Base-by-base conservation (phyloP, 2,797 vertebrate species). In the Chelon auratus region DNA sequence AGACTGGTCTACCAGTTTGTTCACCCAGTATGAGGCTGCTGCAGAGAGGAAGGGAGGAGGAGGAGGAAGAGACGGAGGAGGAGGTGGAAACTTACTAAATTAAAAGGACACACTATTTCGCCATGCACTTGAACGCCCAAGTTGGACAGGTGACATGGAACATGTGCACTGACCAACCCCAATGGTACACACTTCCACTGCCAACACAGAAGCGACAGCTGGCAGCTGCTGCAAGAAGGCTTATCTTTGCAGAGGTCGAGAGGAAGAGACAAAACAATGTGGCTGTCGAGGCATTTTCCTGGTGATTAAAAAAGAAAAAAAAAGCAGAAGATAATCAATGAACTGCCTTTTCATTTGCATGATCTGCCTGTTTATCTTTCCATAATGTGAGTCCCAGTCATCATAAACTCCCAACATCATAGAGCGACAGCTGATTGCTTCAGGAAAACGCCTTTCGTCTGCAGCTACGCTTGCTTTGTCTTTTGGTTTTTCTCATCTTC, bases 1-100 rank as follows among this genome's bases (percentile, higher is more conserved):
- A 96, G 98, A 89, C 96, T 99, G 17, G 98, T 99, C 74, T 99
- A 99, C 90, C 98, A 99, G 93, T 99, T 99, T 0, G 97, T 99
- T 9, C 97, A 99, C 88, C 97, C 97, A 0, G 91, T 99, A 68
- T 99, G 95, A 97, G 67, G 22, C 48, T 2, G 52, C 24, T 20
- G 30, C 54, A 9, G 7, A 14, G 3, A 30, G 68, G 37, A 20
- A 67, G 47, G 52, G 26, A 58, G 10, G 13, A 42, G 45, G 51
- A 8, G 22, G 26, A 59, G 11, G 15, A 39, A 40, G 45, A 36
- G 51, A 20, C 17, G 47, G 17, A 33, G 8, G 26, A 59, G 11
- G 15, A 36, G 43, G 45, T 30, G 51, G 55, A 75, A 55, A 55
- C 59, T 33, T 26, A 2, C 24, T n/a, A 47, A 53, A 42, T 30